Evolutionary conservation across 2,888 invertebrate species (phyloP).

Genomic region (Chrysotoxum bicinctum): DNA sequence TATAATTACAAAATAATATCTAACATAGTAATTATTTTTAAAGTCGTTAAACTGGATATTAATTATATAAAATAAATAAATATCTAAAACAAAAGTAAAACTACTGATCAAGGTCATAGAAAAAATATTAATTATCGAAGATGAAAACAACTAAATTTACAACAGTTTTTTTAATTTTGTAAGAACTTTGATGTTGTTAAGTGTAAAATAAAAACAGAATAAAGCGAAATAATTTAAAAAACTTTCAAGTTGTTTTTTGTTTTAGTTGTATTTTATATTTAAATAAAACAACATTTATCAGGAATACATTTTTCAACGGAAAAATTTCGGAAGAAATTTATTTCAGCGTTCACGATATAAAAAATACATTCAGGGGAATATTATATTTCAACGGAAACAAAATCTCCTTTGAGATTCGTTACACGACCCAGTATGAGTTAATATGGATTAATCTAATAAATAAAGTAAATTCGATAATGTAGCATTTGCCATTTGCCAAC

Average conservation of each 20-base stretch:
- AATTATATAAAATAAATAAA: conserved; percentile 13
- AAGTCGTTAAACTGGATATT: conserved; percentile 17
- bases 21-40: conserved; percentile 30
- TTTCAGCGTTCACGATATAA: too few relatives aligned
- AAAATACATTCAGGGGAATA: too few relatives aligned
- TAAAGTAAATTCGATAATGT: too few relatives aligned
- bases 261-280: too few relatives aligned
- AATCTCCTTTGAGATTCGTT: too few relatives aligned
- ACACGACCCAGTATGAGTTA: too few relatives aligned
- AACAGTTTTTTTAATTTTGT: conserved; percentile 64
- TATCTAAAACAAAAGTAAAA: conserved; percentile 2
- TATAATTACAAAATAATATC: background rate
- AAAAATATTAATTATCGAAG: conserved; percentile 27
- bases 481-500: too few relatives aligned
- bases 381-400: too few relatives aligned
- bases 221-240: conserved; percentile 61
- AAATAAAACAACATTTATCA: too few relatives aligned
- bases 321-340: too few relatives aligned
- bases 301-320: too few relatives aligned
- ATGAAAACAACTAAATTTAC: conserved; percentile 51
- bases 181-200: conserved; percentile 70
- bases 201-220: conserved; percentile 63
- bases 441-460: too few relatives aligned
- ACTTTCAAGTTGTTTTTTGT: background rate
- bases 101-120: conserved; percentile 30